Conservation (phyloP, 2,113 vertebrate species). For the Phaethon lepturus region DNA sequence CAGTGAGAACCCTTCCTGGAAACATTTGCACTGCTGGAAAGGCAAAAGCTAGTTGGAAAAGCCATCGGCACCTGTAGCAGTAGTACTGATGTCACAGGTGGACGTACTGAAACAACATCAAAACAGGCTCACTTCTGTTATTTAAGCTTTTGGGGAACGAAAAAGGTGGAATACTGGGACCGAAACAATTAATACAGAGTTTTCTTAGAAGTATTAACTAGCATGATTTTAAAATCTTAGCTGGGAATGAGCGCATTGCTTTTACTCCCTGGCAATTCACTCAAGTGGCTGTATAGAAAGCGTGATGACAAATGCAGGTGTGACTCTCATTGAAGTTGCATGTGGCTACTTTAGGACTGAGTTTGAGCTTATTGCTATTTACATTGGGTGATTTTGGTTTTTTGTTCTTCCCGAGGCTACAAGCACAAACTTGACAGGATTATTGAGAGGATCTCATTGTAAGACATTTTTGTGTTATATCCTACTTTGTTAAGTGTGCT, state of each 20-base stretch:
- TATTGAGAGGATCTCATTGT: not conserved
- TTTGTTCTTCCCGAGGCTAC: not conserved
- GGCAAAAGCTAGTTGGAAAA: constrained; percentile 5
- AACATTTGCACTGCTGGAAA: not conserved
- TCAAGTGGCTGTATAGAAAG: not conserved
- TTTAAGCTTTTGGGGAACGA: not conserved
- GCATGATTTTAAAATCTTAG: not conserved
- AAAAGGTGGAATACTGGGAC: not conserved
- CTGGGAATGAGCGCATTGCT: not conserved
- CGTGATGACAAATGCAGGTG: not conserved
- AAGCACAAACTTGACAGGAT: not conserved
- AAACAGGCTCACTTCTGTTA: not conserved
- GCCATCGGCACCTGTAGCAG: not conserved
- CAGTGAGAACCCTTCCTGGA: not conserved
- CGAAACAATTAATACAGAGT: not conserved
- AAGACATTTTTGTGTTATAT: not conserved
- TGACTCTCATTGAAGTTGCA: not conserved
- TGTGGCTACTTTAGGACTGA: not conserved
- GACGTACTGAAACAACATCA: not conserved
- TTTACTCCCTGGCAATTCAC: not conserved
- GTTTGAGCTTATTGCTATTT: not conserved
- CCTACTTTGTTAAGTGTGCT: not conserved
- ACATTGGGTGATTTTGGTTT: rapidly evolving
- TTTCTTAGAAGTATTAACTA: not conserved
- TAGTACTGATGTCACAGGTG: not conserved